Percentiles rank a stretch among this genome's conserved stretches.
phyloP scores from a whole-genome alignment of 1,140 invertebrate species.

The Spodoptera litura region DNA sequence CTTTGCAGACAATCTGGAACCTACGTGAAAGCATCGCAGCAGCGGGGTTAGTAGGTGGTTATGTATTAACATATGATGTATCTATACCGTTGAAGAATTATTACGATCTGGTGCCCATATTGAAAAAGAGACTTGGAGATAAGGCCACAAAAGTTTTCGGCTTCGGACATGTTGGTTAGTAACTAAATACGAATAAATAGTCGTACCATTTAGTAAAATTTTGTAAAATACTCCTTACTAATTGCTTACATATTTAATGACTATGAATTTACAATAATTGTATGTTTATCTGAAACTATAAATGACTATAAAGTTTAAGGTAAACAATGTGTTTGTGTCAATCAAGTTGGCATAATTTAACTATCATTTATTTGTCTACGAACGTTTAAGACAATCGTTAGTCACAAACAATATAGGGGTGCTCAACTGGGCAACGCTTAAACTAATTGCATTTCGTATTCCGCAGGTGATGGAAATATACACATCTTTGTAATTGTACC shows the following conservation, averaged over 20 bases:
- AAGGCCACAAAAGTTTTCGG: slow-evolving; percentile 59
- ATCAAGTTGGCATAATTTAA: too few relatives aligned
- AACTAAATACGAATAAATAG: background rate
- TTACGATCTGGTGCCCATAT: slow-evolving; percentile 92
- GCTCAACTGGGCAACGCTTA: too few relatives aligned
- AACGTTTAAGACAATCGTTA: too few relatives aligned
- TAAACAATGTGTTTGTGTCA: too few relatives aligned
- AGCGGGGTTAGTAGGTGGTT: slow-evolving; percentile 93
- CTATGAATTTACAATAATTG: too few relatives aligned
- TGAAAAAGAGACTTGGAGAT: slow-evolving; percentile 89
- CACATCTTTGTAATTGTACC: slow-evolving; percentile 94
- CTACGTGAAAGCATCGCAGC: slow-evolving; percentile 95
- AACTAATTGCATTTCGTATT: slow-evolving; percentile 47
- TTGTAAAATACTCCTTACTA: too few relatives aligned
- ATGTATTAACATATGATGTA: slow-evolving; percentile 98
- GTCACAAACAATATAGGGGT: too few relatives aligned
- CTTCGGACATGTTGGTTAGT: slow-evolving; percentile 52
- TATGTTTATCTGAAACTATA: too few relatives aligned
- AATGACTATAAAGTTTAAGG: too few relatives aligned
- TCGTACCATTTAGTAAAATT: too few relatives aligned
- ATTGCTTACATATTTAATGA: background rate
- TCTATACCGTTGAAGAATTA: slow-evolving; percentile 94
- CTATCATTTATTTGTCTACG: too few relatives aligned
- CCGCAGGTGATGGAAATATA: slow-evolving; percentile 95
- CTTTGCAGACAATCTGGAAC: slow-evolving; percentile 91